These are phyloP conservation scores for Tetranychus piercei DNA, from an alignment of 2,888 invertebrate species.

Conservation along the genomic window DNA sequence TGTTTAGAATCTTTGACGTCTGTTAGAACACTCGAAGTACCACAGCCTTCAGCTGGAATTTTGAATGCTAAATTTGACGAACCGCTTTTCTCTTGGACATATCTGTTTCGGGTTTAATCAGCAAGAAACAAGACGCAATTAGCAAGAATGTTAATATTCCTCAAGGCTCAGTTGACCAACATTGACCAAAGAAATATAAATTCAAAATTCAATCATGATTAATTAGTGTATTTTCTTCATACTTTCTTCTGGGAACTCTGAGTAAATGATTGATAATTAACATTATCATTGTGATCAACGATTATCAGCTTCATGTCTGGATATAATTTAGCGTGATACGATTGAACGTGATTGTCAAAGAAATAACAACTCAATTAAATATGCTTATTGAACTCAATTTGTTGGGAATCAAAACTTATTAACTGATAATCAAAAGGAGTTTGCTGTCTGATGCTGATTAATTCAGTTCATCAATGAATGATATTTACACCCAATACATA, in stretches of 20 bases:
- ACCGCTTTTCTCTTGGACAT: constrained; percentile 27
- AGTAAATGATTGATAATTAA: too few species aligned
- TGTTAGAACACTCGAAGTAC: constrained; percentile 24
- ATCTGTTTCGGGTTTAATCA: constrained; percentile 23
- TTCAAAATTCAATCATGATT: neutral
- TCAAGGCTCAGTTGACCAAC: too few species aligned
- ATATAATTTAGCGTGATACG: neutral
- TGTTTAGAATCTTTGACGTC: constrained; percentile 23
- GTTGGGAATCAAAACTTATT: neutral
- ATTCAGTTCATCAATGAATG: too few species aligned
- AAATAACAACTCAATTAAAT: neutral
- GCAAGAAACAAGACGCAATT: neutral
- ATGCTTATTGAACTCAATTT: neutral
- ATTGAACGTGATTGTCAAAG: neutral
- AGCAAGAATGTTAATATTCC: too few species aligned
- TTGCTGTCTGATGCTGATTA: too few species aligned
- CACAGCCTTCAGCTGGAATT: constrained; percentile 28
- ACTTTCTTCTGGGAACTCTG: too few species aligned
- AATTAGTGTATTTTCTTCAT: too few species aligned
- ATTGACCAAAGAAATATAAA: neutral
- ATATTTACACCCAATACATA: too few species aligned
- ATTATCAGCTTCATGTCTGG: too few species aligned
- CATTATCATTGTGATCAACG: too few species aligned
- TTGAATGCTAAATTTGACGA: constrained; percentile 25
- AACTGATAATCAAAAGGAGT: neutral